Conservation (phyloP, 2,888 invertebrate genomes). For the Orthonevra nobilis region DNA sequence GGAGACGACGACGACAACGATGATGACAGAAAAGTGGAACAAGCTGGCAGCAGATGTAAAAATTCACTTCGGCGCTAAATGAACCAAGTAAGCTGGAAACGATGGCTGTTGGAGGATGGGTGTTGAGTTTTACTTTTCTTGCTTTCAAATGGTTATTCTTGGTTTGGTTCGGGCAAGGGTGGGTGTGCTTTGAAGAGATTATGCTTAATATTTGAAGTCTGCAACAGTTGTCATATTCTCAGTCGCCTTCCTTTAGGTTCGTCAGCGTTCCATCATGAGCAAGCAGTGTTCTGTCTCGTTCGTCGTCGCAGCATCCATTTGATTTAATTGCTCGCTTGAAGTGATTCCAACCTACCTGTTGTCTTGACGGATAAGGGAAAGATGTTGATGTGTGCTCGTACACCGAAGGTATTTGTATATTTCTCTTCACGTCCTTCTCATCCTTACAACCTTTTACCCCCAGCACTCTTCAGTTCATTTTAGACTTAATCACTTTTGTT, state of each 20-base stretch:
- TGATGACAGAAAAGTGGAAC: constrained; percentile 68
- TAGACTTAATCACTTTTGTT: constrained; percentile 67
- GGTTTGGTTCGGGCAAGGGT: background rate
- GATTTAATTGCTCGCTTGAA: constrained; percentile 53
- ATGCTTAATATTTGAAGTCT: constrained; percentile 66
- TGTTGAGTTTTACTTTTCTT: constrained; percentile 38
- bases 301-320: constrained; percentile 8
- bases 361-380: constrained; percentile 51
- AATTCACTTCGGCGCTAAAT: constrained; percentile 69
- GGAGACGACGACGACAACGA: constrained; percentile 54
- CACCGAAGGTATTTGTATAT: background rate
- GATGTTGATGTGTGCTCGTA: constrained; percentile 15
- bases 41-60: constrained; percentile 70
- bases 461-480: no score
- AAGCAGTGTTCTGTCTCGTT: no score
- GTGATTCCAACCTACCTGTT: constrained; percentile 51
- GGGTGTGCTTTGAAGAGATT: constrained; percentile 48
- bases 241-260: constrained; percentile 43
- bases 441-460: no score
- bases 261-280: constrained; percentile 9
- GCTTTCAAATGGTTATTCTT: constrained; percentile 10
- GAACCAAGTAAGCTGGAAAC: constrained; percentile 45
- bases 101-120: background rate
- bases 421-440: constrained; percentile 1
- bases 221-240: constrained; percentile 70